phyloP scores from a whole-genome alignment of 2,113 vertebrate species.

The Gallinago paraguaiae region DNA sequence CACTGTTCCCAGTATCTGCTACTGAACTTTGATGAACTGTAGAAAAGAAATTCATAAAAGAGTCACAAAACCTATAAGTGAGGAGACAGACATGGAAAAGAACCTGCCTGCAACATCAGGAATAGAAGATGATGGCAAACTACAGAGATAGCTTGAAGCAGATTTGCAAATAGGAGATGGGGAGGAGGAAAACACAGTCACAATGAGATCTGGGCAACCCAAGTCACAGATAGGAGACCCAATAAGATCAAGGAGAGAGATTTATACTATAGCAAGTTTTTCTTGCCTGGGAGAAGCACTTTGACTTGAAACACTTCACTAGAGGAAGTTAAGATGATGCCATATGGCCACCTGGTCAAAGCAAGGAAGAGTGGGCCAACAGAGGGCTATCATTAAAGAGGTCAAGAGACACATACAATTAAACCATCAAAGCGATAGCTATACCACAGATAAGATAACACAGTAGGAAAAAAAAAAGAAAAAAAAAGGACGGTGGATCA shows the following conservation, averaged over 20 bases:
- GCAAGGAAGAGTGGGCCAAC: background rate
- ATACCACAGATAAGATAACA: constrained; percentile 22
- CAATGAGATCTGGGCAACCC: background rate
- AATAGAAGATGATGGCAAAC: background rate
- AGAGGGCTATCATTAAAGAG: constrained; percentile 13
- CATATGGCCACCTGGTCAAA: background rate
- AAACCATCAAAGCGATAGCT: constrained; percentile 6
- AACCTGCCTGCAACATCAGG: background rate
- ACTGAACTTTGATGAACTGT: background rate
- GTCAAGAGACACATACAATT: constrained; percentile 12
- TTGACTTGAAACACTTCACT: background rate
- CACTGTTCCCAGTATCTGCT: background rate
- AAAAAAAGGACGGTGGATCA: background rate
- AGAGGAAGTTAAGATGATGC: background rate
- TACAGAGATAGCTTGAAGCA: background rate
- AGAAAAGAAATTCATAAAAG: background rate
- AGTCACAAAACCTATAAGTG: background rate
- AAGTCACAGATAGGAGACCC: background rate
- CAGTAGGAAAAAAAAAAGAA: background rate
- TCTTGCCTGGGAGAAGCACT: background rate
- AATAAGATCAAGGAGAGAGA: background rate
- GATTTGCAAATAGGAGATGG: background rate
- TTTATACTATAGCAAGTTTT: background rate
- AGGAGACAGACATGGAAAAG: background rate
- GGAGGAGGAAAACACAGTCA: background rate